Evolutionary conservation across 2,888 invertebrate genomes (phyloP), one percentile per base, ranked within the genome.

Genomic region (Drosophila diplacantha): DNA sequence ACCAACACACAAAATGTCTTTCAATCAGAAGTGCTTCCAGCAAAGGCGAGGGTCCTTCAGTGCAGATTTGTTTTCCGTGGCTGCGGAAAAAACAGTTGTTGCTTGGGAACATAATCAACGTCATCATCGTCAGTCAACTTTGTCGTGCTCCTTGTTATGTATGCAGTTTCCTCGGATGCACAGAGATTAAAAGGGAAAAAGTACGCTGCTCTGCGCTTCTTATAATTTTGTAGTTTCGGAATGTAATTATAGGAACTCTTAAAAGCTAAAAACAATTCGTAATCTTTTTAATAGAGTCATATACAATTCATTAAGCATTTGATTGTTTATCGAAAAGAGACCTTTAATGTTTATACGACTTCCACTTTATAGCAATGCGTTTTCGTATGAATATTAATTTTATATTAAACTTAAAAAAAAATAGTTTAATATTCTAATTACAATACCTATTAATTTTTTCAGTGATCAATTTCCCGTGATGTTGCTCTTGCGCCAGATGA

Each of bases 41-140:
- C 58, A 18, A 55, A 9, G 14, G 38, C 16, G 52, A 47, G 59
- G 50, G 64, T 71, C 71, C 68, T 62, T 71, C 65, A 62, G 43
- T 29, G 32, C 20, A 34, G 62, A 68, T 69, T 74, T 72, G 57
- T 67, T 73, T 57, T 62, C 64, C 41, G 54, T 54, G 52, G 38
- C 11, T 37, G 18, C 18, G 44, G 26, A 26, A 55, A 39, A 58
- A 39, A 12, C 26, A 44, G 49, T 53, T 64, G 58, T 50, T 54
- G 49, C 72, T 46, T 24, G 57, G 62, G 66, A 69, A 63, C 72
- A 69, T 62, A 70, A 75, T 79, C 73, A 76, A 79, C 72, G 63
- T 60, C 78, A 71, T 71, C 69, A 65, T 66, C 63, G 60, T 63
- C 70, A 63, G 71, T 62, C 64, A 61, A 52, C 61, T 53, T 59